A percentile compares a stretch with the other conserved stretches of the same genome.
These are phyloP conservation scores for Clarias laeviceps DNA, from an alignment of 2,797 vertebrate genomes.

Conservation along the genomic window DNA sequence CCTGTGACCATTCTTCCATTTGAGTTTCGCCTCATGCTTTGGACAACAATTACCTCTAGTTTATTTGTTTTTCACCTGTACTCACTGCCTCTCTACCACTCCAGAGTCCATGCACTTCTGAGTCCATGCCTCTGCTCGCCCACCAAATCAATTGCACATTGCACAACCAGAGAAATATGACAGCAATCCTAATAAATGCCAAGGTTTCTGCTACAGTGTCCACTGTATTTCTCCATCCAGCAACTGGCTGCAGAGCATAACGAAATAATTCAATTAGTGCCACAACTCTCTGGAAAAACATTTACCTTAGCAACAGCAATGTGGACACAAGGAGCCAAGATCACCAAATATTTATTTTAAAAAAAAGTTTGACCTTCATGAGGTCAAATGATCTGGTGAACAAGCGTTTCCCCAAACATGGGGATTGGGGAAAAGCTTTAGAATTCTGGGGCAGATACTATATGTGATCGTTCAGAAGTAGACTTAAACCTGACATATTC, in stretches of 20 bases:
- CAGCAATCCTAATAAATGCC: neutral
- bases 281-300: neutral
- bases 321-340: neutral
- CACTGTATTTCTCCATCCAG: neutral
- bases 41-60: neutral
- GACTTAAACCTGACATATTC: neutral
- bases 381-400: neutral
- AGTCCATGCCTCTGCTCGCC: neutral
- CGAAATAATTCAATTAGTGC: neutral
- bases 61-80: neutral
- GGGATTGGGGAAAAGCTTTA: neutral
- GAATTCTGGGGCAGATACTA: neutral
- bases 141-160: neutral
- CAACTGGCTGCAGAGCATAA: neutral
- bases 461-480: neutral
- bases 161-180: neutral
- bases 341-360: neutral
- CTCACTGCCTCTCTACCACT: neutral
- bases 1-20: neutral
- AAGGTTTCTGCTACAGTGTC: neutral
- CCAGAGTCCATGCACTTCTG: neutral
- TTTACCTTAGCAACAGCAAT: neutral
- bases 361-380: neutral
- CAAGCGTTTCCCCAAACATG: neutral
- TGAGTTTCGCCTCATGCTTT: neutral